These are phyloP conservation scores for Linnaemya vulpina DNA, from an alignment of 2,888 invertebrate species.

Conservation along the genomic window DNA sequence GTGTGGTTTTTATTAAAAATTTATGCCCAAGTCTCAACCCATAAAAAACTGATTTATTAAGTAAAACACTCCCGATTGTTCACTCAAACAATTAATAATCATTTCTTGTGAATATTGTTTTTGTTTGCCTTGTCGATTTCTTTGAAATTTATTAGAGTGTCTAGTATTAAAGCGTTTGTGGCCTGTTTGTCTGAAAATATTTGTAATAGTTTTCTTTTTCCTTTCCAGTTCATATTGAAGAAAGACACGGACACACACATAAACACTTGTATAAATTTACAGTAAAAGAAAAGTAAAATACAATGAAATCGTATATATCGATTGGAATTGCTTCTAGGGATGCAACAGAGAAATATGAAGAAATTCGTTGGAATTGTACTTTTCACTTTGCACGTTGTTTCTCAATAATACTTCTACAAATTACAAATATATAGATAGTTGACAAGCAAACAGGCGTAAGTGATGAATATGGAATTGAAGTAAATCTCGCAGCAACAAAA, in stretches of 20 bases:
- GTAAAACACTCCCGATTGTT: not conserved
- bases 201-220: slow-evolving; percentile 20
- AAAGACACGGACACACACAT: not conserved
- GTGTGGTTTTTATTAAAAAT: no score
- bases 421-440: no score
- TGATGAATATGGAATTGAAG: no score
- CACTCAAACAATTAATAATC: not conserved
- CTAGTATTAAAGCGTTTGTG: not conserved
- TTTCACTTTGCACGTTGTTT: no score
- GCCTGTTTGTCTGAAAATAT: slow-evolving; percentile 25
- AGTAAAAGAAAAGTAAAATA: not conserved
- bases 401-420: no score
- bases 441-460: no score
- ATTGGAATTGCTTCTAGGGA: not conserved
- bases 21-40: not conserved
- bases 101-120: not conserved
- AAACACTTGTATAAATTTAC: not conserved
- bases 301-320: not conserved
- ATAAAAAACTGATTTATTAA: not conserved
- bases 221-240: slow-evolving; percentile 2
- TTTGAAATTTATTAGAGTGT: not conserved
- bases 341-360: no score
- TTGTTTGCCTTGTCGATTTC: not conserved
- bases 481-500: no score
- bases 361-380: no score